Evolutionary conservation across 1,140 invertebrate genomes (phyloP), one percentile per base, ranked within the genome.

Genomic region (Aphaenogaster ashmeadi): DNA sequence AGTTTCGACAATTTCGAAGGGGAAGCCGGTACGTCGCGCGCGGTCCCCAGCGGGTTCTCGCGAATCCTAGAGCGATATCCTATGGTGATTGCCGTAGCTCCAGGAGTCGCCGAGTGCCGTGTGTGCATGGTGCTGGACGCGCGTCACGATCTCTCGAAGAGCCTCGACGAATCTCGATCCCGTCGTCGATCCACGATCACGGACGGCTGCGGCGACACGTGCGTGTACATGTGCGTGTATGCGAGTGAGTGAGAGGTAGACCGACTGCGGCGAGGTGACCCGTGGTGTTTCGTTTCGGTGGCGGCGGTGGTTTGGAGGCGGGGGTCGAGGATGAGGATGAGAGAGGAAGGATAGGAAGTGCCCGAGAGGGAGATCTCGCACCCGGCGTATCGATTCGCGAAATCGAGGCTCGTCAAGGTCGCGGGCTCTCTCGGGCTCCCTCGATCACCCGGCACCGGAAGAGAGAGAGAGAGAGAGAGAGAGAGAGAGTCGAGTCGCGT

Each of bases 1-100:
- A 81, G 87, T 91, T 90, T 88, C 87, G 89, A 87, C 74, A 79
- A 84, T 36, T 87, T 91, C 75, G 81, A 91, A 36, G 58, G 52
- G 87, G 83, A 83, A 66, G 38, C 74, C 33, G 36, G 27, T 47
- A 69, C 62, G 15, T 81, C 58, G 62, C 80, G 62, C 50, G 52
- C 52, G 47, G 21, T 56, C 9, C 21, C 54, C 86, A 62, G 9
- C 36, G n/a, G n/a, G 4, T 11, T 15, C 27, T 69, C 58, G 58
- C 64, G 18, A 33, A 50, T 54, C 15, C 27, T 21, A 62, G 1
- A 54, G 38, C 66, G 50, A 41, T 18, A 66, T 56, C 52, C 62
- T 36, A 27, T 4, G 27, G 62, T n/a, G 74, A 64, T 64, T 13
- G 9, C 13, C 36, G 21, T 44, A 44, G 21, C 9, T 13, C 7